A percentile compares a stretch with the other conserved stretches of the same genome.
Evolutionary conservation across 2,113 vertebrate genomes (phyloP).

Genomic region (Rhodinocichla rosea): DNA sequence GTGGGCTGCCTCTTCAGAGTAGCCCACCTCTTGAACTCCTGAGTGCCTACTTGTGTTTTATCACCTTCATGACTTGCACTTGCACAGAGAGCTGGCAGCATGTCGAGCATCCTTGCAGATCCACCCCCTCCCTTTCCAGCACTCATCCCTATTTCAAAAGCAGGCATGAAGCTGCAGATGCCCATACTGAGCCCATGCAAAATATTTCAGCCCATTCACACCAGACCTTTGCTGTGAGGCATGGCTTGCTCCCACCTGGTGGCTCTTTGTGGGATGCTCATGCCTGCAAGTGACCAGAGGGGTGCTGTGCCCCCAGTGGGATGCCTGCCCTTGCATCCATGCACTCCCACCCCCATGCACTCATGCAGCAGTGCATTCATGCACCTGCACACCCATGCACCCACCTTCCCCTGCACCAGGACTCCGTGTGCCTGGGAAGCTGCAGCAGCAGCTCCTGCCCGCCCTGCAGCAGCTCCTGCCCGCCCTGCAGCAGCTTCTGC

Average conservation of each 20-base stretch:
- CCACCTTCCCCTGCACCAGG: not conserved
- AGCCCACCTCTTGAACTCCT: not conserved
- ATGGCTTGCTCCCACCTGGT: not conserved
- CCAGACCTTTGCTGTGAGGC: not conserved
- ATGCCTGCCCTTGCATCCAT: too few species aligned
- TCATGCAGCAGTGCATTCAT: not conserved
- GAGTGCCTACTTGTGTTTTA: not conserved
- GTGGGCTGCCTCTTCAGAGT: not conserved
- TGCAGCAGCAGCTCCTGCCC: not conserved
- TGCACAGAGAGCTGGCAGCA: not conserved
- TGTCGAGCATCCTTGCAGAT: not conserved
- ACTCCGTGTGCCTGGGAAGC: rapidly evolving
- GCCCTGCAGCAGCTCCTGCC: rapidly evolving
- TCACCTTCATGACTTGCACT: not conserved
- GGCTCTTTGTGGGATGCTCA: not conserved
- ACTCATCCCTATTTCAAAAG: not conserved
- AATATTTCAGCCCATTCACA: not conserved
- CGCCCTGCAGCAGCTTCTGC: rapidly evolving
- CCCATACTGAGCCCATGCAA: not conserved
- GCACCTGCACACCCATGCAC: not conserved
- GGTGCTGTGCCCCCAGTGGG: not conserved
- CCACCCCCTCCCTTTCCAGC: not conserved
- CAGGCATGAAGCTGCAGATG: not conserved
- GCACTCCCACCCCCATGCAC: too few species aligned
- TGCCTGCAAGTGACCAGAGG: not conserved